Conservation (phyloP, 53 echinoderm and acorn worm species). For the Echinometra lucunter region DNA sequence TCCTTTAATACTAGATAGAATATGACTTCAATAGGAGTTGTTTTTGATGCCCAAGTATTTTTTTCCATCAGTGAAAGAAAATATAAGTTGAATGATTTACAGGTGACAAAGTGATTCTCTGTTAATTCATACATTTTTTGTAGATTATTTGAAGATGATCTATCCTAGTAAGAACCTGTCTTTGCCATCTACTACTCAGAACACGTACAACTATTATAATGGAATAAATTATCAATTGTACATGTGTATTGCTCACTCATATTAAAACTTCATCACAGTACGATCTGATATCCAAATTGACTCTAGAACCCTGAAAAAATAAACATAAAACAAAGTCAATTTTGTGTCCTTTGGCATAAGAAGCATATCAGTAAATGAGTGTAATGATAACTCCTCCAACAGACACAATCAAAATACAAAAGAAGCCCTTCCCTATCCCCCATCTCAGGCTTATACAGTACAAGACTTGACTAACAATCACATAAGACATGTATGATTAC, state of each 20-base stretch:
- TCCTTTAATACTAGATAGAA: background rate
- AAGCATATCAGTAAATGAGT: constrained; percentile 22
- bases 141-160: background rate
- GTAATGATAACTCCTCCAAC: background rate
- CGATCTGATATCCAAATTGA: background rate
- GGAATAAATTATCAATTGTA: constrained; percentile 18
- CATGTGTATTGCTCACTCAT: background rate
- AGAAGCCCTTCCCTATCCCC: background rate
- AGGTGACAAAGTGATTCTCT: background rate
- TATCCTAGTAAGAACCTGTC: background rate
- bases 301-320: constrained; percentile 12
- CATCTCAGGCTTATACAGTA: background rate
- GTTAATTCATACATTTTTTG: background rate
- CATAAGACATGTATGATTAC: constrained; percentile 2
- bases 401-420: constrained; percentile 42
- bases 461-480: constrained; percentile 30
- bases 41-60: background rate
- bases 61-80: background rate
- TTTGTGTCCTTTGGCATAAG: constrained; percentile 49
- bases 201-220: constrained; percentile 1
- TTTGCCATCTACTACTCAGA: background rate
- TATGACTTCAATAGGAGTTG: background rate
- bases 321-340: constrained; percentile 28
- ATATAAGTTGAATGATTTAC: background rate
- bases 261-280: background rate